Evolutionary conservation across 2,888 invertebrate species (phyloP).

Genomic region (Papilio demoleus): DNA sequence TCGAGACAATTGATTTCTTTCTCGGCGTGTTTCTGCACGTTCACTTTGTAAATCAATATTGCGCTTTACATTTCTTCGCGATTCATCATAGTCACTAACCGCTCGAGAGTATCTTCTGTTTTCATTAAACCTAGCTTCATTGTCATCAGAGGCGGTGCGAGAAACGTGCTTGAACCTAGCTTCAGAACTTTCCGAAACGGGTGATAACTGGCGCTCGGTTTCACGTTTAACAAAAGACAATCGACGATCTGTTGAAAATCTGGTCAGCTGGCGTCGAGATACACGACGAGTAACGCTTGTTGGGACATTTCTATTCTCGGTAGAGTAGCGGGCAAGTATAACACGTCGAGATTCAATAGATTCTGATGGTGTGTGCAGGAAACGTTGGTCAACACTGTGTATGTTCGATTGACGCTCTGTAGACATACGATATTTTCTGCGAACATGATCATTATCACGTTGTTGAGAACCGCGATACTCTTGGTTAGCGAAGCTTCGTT

Average conservation of each 20-base stretch:
- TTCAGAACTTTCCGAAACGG: neutral
- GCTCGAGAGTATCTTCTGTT: neutral
- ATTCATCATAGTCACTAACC: neutral
- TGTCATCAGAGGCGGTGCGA: neutral
- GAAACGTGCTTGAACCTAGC: neutral
- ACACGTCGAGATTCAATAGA: neutral
- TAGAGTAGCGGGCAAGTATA: neutral
- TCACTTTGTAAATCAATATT: neutral
- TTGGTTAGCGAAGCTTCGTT: neutral
- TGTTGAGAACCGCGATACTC: neutral
- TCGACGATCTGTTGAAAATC: slow-evolving; percentile 17
- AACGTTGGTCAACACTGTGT: slow-evolving; percentile 9
- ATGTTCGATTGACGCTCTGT: neutral
- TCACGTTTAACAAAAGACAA: neutral
- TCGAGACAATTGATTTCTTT: neutral
- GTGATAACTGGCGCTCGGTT: neutral
- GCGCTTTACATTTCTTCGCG: slow-evolving; percentile 1
- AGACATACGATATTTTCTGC: neutral
- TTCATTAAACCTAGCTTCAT: neutral
- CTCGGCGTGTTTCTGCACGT: neutral
- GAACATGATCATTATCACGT: neutral
- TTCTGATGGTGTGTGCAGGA: neutral
- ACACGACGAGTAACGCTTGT: neutral
- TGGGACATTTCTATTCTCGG: neutral
- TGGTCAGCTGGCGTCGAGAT: neutral